These are phyloP conservation scores for Channa maculata DNA, from an alignment of 2,113 vertebrate species.

Conservation along the genomic window DNA sequence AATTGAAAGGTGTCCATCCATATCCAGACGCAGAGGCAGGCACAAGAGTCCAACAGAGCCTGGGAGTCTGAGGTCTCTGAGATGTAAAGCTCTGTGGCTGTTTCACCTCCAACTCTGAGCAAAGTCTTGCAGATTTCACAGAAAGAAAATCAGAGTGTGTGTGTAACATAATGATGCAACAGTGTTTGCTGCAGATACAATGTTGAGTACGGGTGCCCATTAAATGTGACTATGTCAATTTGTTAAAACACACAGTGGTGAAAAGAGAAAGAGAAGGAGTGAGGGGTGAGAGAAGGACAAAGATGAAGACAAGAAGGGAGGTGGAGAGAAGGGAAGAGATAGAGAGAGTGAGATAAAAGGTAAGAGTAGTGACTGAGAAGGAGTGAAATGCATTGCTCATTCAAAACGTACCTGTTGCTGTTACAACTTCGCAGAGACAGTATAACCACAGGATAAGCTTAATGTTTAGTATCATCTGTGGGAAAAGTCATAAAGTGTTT, in stretches of 20 bases:
- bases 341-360: neutral
- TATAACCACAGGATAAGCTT: conserved; percentile 92
- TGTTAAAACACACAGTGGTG: neutral
- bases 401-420: conserved; percentile 74
- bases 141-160: neutral
- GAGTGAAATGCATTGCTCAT: neutral
- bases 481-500: conserved; percentile 13
- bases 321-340: neutral
- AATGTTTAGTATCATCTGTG: conserved; percentile 91
- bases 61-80: neutral
- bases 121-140: conserved; percentile 19
- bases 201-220: neutral
- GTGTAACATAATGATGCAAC: neutral
- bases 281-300: too few species aligned
- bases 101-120: conserved; percentile 30
- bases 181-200: neutral
- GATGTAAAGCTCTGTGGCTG: conserved; percentile 2
- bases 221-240: conserved; percentile 8
- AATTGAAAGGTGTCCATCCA: conserved; percentile 81
- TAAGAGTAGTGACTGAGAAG: neutral
- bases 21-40: conserved; percentile 37
- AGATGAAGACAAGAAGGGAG: neutral
- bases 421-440: conserved; percentile 82
- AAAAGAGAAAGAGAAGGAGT: neutral
- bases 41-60: conserved; percentile 15